Conservation (phyloP, 2,888 invertebrate genomes). For the Luperina testacea region DNA sequence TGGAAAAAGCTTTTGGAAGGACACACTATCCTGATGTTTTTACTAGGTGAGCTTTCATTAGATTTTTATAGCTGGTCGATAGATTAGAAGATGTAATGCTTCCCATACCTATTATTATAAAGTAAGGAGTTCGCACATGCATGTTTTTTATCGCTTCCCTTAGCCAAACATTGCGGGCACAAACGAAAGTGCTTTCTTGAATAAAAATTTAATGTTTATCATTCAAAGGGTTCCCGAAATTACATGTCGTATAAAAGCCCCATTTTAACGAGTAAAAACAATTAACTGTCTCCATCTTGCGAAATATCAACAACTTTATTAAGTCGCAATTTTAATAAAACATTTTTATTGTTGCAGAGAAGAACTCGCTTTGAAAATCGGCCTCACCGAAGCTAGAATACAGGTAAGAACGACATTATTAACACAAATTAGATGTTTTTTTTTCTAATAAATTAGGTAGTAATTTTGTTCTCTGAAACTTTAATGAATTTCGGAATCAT, state of each 20-base stretch:
- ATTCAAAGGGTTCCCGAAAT: slow-evolving; percentile 21
- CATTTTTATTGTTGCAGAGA: slow-evolving; percentile 93
- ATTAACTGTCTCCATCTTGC: slow-evolving; percentile 31
- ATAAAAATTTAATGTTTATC: neutral
- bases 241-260: slow-evolving; percentile 3
- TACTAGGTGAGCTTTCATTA: slow-evolving; percentile 92
- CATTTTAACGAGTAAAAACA: slow-evolving; percentile 29
- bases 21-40: slow-evolving; percentile 99
- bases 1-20: slow-evolving; percentile 99
- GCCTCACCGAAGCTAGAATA: slow-evolving; percentile 97
- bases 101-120: neutral
- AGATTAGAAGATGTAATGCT: neutral
- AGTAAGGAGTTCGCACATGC: neutral
- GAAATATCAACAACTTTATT: slow-evolving; percentile 42
- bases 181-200: neutral
- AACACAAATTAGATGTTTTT: slow-evolving; percentile 50
- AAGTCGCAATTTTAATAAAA: slow-evolving; percentile 38
- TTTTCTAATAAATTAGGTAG: slow-evolving; percentile 29
- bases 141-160: neutral
- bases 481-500: slow-evolving; percentile 50
- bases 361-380: slow-evolving; percentile 98
- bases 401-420: slow-evolving; percentile 92
- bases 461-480: slow-evolving; percentile 26
- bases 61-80: neutral
- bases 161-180: neutral